These are phyloP conservation scores for Anomalospiza imberbis DNA, from an alignment of 2,797 vertebrate genomes.

Conservation along the genomic window DNA sequence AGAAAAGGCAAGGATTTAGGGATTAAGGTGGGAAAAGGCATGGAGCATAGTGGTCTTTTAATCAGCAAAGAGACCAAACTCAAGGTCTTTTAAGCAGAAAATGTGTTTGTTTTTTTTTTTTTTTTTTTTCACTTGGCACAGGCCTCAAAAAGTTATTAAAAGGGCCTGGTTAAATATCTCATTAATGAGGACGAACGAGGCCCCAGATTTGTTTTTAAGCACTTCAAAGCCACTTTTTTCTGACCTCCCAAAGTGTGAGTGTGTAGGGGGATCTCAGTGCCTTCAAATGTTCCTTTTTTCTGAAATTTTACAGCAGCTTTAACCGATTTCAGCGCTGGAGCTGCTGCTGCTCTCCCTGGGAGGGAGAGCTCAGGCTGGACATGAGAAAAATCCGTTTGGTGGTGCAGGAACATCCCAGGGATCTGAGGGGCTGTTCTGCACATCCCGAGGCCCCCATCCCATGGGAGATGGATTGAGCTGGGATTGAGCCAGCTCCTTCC, in stretches of 20 bases:
- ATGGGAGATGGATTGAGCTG: background rate
- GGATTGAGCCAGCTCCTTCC: background rate
- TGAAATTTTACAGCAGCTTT: conserved; percentile 1
- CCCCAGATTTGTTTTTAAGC: conserved; percentile 36
- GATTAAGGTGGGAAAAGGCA: background rate
- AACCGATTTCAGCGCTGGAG: background rate
- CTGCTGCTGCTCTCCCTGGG: background rate
- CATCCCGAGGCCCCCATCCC: background rate
- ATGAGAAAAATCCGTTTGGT: background rate
- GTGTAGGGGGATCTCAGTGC: conserved; percentile 6
- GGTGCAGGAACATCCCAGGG: background rate
- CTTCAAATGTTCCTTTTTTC: background rate
- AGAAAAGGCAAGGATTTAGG: background rate
- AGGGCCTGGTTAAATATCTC: conserved; percentile 45
- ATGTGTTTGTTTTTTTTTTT: background rate
- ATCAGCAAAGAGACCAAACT: background rate
- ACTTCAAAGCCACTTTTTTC: conserved; percentile 3
- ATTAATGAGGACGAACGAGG: conserved; percentile 58
- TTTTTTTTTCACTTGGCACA: background rate
- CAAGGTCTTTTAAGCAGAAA: background rate
- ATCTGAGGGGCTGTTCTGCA: background rate
- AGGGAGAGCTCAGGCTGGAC: background rate
- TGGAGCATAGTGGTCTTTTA: background rate
- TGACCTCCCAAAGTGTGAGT: conserved; percentile 50
- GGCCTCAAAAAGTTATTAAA: conserved; percentile 47